A percentile compares a stretch with the other conserved stretches of the same genome.
These are phyloP conservation scores for Monomorium pharaonis DNA, from an alignment of 1,140 invertebrate species.

Conservation along the genomic window DNA sequence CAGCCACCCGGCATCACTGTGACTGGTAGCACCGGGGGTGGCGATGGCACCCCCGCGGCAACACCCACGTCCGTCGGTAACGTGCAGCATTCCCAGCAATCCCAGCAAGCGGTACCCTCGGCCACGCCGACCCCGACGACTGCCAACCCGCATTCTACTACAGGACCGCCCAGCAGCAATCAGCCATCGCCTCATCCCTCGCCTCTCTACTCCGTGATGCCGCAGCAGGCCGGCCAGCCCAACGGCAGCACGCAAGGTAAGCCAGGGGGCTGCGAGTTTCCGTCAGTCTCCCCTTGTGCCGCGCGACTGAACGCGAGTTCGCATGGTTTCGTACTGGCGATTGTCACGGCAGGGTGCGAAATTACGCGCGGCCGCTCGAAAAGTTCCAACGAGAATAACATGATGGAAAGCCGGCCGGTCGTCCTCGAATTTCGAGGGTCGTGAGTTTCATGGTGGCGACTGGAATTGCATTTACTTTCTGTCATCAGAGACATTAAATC, in stretches of 20 bases:
- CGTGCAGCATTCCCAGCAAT: conserved; percentile 74
- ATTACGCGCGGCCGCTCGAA: neutral
- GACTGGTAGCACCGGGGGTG: conserved; percentile 14
- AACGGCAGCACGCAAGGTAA: conserved; percentile 84
- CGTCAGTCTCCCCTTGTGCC: neutral
- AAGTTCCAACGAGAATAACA: neutral
- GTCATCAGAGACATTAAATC: neutral
- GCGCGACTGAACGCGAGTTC: neutral
- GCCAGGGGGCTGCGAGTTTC: conserved; percentile 5
- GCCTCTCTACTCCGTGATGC: conserved; percentile 83
- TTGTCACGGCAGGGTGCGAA: neutral
- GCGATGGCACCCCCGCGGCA: conserved; percentile 63
- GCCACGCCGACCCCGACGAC: conserved; percentile 77
- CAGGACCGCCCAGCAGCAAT: conserved; percentile 81
- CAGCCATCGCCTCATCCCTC: conserved; percentile 85
- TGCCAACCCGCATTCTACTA: conserved; percentile 77
- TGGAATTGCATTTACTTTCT: neutral
- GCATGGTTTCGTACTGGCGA: neutral
- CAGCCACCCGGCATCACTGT: neutral
- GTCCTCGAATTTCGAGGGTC: neutral
- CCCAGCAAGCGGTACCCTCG: conserved; percentile 68
- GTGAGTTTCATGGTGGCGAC: no score
- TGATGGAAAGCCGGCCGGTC: no score
- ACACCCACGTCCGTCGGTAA: conserved; percentile 70
- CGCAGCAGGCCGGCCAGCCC: conserved; percentile 76